Conservation (phyloP, 2,113 vertebrate genomes). For the Fukomys damarensis region DNA sequence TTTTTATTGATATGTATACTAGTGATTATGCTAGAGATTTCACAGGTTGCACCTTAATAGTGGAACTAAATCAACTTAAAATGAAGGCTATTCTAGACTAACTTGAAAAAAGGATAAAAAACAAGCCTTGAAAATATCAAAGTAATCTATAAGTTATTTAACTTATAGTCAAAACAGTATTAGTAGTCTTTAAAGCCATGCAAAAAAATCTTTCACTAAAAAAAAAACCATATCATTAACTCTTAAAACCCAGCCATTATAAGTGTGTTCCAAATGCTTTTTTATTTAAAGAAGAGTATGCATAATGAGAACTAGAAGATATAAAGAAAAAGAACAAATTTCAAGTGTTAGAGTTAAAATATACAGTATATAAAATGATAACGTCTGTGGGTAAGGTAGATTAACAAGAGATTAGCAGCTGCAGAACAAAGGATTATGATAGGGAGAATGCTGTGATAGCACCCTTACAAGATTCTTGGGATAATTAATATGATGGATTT, state of each 20-base stretch:
- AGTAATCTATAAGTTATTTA: neutral
- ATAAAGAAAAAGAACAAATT: neutral
- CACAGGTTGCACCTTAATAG: neutral
- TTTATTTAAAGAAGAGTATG: neutral
- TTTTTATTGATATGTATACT: neutral
- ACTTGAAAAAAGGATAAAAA: neutral
- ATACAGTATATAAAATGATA: neutral
- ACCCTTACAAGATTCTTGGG: neutral
- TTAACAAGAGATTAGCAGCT: neutral
- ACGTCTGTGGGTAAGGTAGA: neutral
- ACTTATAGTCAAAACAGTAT: neutral
- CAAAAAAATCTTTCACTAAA: neutral
- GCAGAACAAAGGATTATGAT: neutral
- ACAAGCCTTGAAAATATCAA: neutral
- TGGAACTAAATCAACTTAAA: neutral
- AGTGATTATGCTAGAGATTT: neutral
- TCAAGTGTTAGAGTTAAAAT: conserved; percentile 36
- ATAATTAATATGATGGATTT: neutral
- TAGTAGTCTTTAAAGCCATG: neutral
- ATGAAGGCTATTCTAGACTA: neutral
- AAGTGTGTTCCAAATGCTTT: neutral
- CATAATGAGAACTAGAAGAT: neutral
- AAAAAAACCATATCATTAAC: neutral
- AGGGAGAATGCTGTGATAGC: neutral
- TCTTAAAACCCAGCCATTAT: neutral